A percentile compares a stretch with the other conserved stretches of the same genome.
phyloP scores from a whole-genome alignment of 1,140 invertebrate species.

The Halesus radiatus region DNA sequence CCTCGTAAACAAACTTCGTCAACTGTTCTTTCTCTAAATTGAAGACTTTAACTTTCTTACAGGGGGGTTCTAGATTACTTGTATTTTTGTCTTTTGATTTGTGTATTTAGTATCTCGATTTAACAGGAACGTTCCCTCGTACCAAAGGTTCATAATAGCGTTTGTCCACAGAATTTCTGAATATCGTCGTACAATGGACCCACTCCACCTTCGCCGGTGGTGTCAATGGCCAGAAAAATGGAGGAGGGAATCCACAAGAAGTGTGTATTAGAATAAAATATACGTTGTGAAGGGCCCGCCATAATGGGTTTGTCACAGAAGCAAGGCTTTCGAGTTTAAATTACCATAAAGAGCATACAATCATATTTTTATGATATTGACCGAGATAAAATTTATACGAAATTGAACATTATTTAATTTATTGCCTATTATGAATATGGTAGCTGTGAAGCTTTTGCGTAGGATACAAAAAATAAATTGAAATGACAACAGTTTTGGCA shows the following conservation, averaged over 20 bases:
- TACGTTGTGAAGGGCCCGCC: neutral
- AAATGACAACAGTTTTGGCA: too few species aligned
- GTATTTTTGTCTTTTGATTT: neutral
- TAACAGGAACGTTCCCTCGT: conserved; percentile 2
- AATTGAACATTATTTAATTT: too few species aligned
- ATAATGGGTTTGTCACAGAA: neutral
- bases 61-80: neutral
- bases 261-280: conserved; percentile 27
- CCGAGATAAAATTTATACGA: too few species aligned
- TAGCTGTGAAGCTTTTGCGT: too few species aligned
- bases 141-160: conserved; percentile 9
- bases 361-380: too few species aligned
- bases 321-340: neutral
- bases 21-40: neutral
- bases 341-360: neutral
- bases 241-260: neutral
- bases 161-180: conserved; percentile 43
- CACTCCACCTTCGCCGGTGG: conserved; percentile 31
- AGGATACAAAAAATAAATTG: too few species aligned
- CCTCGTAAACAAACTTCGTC: neutral
- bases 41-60: neutral
- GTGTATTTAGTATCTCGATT: neutral
- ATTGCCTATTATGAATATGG: too few species aligned
- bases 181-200: conserved; percentile 18
- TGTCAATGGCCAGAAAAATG: conserved; percentile 21